Conservation (phyloP, 2,888 invertebrate species). For the Cantharis rufa region DNA sequence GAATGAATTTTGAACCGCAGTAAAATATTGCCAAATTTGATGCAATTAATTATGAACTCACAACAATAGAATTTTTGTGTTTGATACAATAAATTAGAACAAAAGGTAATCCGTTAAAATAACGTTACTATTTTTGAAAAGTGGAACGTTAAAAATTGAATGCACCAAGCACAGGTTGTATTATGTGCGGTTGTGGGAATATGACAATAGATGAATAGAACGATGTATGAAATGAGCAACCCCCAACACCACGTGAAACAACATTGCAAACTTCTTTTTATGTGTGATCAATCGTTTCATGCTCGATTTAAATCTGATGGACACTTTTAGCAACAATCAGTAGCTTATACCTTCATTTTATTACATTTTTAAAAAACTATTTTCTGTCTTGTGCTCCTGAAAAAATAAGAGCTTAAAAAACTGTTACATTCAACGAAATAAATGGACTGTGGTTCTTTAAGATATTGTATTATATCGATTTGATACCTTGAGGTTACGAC, state of each 20-base stretch:
- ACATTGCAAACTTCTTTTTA: constrained; percentile 38
- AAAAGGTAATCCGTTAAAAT: background rate
- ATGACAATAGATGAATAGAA: constrained; percentile 29
- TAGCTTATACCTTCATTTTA: constrained; percentile 21
- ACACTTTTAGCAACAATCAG: constrained; percentile 27
- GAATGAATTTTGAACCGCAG: background rate
- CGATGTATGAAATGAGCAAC: constrained; percentile 28
- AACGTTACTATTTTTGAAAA: background rate
- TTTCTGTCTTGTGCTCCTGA: constrained; percentile 14
- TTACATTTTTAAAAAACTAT: constrained; percentile 4
- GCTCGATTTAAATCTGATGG: constrained; percentile 28
- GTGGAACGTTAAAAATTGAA: constrained; percentile 11
- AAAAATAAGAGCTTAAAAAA: constrained; percentile 12
- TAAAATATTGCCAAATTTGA: background rate
- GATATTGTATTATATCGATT: background rate
- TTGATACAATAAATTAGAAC: background rate
- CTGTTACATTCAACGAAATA: background rate
- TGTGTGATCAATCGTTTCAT: constrained; percentile 43
- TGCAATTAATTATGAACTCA: background rate
- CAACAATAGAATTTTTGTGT: too few species aligned
- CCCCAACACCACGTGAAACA: constrained; percentile 32
- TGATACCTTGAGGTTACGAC: background rate
- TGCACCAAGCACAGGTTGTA: constrained; percentile 25
- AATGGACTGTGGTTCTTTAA: background rate
- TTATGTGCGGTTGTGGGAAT: constrained; percentile 25